Conservation (phyloP, 1,140 invertebrate genomes). For the Globodera ellingtonae region DNA sequence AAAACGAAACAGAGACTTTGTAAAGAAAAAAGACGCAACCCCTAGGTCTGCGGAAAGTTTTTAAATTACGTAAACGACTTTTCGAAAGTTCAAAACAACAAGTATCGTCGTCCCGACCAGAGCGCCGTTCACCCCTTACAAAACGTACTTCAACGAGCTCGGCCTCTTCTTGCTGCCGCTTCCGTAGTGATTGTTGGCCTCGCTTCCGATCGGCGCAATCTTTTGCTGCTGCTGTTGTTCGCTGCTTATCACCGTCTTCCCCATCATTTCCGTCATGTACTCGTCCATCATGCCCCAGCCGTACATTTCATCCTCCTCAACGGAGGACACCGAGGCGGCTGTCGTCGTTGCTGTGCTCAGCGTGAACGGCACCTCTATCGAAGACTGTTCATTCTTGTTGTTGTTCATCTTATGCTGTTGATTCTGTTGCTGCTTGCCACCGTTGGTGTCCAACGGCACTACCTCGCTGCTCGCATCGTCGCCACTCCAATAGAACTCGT, state of each 20-base stretch:
- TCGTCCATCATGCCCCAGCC: slow-evolving; percentile 5
- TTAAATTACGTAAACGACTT: no score
- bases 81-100: no score
- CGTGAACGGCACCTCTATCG: not conserved
- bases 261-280: not conserved
- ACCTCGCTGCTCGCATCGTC: slow-evolving; percentile 21
- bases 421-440: not conserved
- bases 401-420: not conserved
- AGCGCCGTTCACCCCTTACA: no score
- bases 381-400: not conserved
- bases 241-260: not conserved
- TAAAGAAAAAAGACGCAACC: no score
- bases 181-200: not conserved
- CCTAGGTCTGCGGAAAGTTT: no score
- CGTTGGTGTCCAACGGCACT: not conserved
- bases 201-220: slow-evolving; percentile 28
- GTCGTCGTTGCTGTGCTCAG: not conserved
- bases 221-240: not conserved
- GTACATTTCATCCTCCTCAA: slow-evolving; percentile 4
- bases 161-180: slow-evolving; percentile 13
- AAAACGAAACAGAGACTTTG: no score
- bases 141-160: slow-evolving; percentile 10
- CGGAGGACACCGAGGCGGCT: slow-evolving; percentile 26
- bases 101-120: no score
- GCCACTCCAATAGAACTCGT: slow-evolving; percentile 36